Evolutionary conservation across 2,888 invertebrate species (phyloP).

Genomic region (Azorinus chamasolen): DNA sequence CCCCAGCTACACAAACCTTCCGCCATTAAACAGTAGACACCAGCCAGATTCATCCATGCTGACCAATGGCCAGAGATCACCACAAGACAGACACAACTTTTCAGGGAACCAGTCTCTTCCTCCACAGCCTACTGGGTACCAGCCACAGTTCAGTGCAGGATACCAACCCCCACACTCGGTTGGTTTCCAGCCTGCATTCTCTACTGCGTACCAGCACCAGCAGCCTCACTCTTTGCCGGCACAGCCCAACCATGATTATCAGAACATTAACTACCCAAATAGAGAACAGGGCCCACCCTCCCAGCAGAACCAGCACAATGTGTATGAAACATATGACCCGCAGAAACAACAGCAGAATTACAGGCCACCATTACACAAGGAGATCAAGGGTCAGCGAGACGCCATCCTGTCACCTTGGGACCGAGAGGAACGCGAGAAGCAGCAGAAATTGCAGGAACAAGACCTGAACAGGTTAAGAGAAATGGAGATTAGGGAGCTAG

Average conservation of each 20-base stretch:
- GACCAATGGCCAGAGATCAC: conserved; percentile 43
- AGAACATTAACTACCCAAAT: conserved; percentile 68
- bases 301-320: conserved; percentile 65
- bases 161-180: conserved; percentile 36
- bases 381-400: conserved; percentile 58
- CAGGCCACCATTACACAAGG: conserved; percentile 50
- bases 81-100: conserved; percentile 34
- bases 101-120: conserved; percentile 55
- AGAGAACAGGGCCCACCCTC: conserved; percentile 40
- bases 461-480: conserved; percentile 94
- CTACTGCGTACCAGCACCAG: conserved; percentile 58
- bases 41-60: conserved; percentile 35
- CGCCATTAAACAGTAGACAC: conserved; percentile 58
- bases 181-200: conserved; percentile 57
- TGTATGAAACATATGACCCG: conserved; percentile 73
- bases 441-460: conserved; percentile 91
- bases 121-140: conserved; percentile 33
- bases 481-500: conserved; percentile 94
- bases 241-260: conserved; percentile 71
- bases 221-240: conserved; percentile 47
- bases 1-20: conserved; percentile 65
- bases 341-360: conserved; percentile 43
- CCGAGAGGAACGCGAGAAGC: conserved; percentile 95
- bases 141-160: conserved; percentile 44
- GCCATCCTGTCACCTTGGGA: conserved; percentile 91